Evolutionary conservation across 2,888 invertebrate genomes (phyloP).

Genomic region (Cosmia pyralina): DNA sequence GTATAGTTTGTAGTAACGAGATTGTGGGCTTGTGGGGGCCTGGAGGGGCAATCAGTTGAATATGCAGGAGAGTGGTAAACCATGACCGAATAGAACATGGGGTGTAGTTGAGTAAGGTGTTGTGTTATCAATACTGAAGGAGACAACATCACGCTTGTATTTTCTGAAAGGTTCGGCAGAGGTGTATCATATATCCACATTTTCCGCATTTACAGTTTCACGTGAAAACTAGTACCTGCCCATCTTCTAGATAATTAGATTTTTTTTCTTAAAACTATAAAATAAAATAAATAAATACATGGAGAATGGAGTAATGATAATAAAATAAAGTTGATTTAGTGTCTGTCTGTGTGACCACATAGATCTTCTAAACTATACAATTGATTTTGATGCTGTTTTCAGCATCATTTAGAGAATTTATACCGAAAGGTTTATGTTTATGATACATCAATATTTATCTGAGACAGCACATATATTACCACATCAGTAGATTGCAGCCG

Average conservation of each 20-base stretch:
- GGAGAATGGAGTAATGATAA: not conserved
- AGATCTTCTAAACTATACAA: not conserved
- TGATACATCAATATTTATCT: not conserved
- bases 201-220: not conserved
- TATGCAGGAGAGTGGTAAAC: conserved; percentile 27
- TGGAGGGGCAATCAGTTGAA: conserved; percentile 33
- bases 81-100: conserved; percentile 15
- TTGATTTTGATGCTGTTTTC: not conserved
- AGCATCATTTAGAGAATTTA: not conserved
- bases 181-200: not conserved
- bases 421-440: no score
- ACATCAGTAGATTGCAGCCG: not conserved
- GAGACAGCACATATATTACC: not conserved
- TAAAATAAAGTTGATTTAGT: not conserved
- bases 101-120: not conserved
- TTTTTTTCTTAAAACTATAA: not conserved
- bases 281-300: not conserved
- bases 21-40: conserved; percentile 25
- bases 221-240: not conserved
- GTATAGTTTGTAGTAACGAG: conserved; percentile 43
- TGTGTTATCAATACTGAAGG: not conserved
- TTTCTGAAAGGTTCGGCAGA: not conserved
- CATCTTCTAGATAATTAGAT: not conserved
- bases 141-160: not conserved
- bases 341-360: not conserved